Evolutionary conservation across 2,888 invertebrate species (phyloP).

Genomic region (Harpagoxenus sublaevis): DNA sequence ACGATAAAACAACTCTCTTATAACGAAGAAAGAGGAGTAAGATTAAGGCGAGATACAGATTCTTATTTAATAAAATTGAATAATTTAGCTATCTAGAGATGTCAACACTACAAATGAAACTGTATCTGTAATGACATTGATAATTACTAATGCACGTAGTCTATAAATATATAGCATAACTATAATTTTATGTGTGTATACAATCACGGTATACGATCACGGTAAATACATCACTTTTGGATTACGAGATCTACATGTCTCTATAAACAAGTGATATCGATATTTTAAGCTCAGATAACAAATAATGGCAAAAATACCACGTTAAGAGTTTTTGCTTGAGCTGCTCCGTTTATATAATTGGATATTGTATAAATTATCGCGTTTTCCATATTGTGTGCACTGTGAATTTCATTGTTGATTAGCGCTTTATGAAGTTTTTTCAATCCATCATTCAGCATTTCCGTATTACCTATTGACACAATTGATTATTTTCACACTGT

Average conservation of each 20-base stretch:
- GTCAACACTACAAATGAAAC: conserved; percentile 1
- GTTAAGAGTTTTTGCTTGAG: conserved; percentile 33
- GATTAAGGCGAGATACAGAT: neutral
- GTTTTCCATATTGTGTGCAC: conserved; percentile 14
- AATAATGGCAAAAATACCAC: conserved; percentile 68
- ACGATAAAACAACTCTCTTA: neutral
- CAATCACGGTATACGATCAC: neutral
- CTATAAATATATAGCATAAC: neutral
- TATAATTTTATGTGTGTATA: neutral
- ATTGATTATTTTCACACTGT: conserved; percentile 36
- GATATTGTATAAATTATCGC: conserved; percentile 38
- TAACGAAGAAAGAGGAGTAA: neutral
- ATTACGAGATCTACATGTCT: neutral
- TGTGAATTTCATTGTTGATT: conserved; percentile 25
- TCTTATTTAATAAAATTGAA: neutral
- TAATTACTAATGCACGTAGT: conserved; percentile 16
- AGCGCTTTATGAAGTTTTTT: conserved; percentile 36
- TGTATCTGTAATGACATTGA: neutral
- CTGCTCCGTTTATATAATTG: conserved; percentile 23
- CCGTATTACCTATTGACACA: conserved; percentile 44
- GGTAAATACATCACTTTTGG: conserved; percentile 31
- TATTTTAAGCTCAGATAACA: conserved; percentile 73
- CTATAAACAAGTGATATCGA: conserved; percentile 21
- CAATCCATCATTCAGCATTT: conserved; percentile 30
- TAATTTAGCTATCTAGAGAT: neutral